These are phyloP conservation scores for Hesperia comma DNA, from an alignment of 2,888 invertebrate species.

Conservation along the genomic window DNA sequence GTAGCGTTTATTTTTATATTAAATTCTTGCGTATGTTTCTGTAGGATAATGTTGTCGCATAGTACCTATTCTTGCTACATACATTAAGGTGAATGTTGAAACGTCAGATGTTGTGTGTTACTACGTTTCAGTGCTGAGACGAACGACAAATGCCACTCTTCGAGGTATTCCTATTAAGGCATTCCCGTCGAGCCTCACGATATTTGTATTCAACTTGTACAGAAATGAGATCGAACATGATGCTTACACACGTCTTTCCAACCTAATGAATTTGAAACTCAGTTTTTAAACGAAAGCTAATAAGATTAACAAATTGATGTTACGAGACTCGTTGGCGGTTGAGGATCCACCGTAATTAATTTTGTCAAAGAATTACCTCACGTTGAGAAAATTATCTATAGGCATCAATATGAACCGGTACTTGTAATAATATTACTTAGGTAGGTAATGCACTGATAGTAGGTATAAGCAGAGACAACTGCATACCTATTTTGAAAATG, in stretches of 20 bases:
- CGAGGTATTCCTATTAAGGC: constrained; percentile 6
- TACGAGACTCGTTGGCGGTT: no score
- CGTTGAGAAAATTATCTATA: no score
- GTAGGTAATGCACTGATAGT: no score
- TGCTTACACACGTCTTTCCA: background rate
- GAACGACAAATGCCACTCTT: background rate
- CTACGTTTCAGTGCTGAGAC: background rate
- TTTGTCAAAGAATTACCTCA: no score
- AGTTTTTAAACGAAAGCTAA: background rate
- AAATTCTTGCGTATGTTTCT: no score
- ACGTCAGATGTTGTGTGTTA: background rate
- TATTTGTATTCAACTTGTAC: background rate
- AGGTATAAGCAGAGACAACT: no score
- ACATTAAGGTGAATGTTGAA: background rate
- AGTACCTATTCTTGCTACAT: background rate
- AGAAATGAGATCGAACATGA: background rate
- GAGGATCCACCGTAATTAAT: no score
- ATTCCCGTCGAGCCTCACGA: background rate
- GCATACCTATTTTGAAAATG: no score
- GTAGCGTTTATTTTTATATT: no score
- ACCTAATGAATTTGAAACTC: background rate
- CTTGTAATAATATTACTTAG: no score
- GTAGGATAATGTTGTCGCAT: background rate
- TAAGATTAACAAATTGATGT: no score
- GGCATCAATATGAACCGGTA: no score